Conservation (phyloP, 2,888 invertebrate genomes). For the Sphaeridia pumilis region DNA sequence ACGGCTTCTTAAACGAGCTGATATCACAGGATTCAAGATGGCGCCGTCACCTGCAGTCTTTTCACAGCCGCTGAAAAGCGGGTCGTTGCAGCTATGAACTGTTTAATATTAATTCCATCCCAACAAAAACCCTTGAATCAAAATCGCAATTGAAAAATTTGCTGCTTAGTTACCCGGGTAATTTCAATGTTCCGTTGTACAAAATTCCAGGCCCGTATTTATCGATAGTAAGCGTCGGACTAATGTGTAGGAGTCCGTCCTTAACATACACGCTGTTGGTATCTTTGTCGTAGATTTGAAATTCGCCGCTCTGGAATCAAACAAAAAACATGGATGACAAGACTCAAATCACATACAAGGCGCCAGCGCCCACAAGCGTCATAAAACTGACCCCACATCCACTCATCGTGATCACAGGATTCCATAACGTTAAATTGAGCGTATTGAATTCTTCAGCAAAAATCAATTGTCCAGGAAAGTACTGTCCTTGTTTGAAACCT, state of each 20-base stretch:
- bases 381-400: constrained; percentile 48
- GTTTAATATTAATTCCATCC: neutral
- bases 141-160: neutral
- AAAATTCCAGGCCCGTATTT: constrained; percentile 38
- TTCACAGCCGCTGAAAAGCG: constrained; percentile 45
- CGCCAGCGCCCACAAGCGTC: neutral
- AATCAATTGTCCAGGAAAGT: constrained; percentile 47
- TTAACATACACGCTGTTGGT: constrained; percentile 46
- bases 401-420: constrained; percentile 53
- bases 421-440: constrained; percentile 51
- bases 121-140: neutral
- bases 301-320: constrained; percentile 53
- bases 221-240: constrained; percentile 38
- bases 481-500: too few species aligned
- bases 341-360: neutral
- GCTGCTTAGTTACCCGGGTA: constrained; percentile 13
- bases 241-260: constrained; percentile 40
- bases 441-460: constrained; percentile 52
- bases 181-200: constrained; percentile 34
- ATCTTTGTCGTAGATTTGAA: constrained; percentile 58
- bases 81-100: constrained; percentile 5
- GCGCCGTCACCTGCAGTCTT: constrained; percentile 45
- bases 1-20: constrained; percentile 52
- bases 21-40: constrained; percentile 53
- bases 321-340: constrained; percentile 20